Percentiles rank a stretch among this genome's conserved stretches.
Conservation (phyloP, 2,888 invertebrate species). For the Odontothrips loti region DNA sequence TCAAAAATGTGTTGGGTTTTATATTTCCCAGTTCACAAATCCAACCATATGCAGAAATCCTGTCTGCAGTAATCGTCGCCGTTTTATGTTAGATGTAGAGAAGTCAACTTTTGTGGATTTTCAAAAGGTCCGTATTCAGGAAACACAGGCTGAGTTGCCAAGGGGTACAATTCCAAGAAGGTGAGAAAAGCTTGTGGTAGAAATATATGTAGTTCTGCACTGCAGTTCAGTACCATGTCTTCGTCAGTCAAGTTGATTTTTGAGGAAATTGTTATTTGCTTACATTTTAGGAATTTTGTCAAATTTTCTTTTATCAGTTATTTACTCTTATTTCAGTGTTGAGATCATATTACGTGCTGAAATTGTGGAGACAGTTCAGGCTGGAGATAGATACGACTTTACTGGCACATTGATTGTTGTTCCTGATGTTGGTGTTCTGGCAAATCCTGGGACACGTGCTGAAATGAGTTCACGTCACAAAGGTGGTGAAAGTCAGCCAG, state of each 20-base stretch:
- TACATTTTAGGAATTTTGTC: neutral
- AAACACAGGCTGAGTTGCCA: constrained; percentile 94
- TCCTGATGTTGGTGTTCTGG: constrained; percentile 86
- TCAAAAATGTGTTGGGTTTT: neutral
- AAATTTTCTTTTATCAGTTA: neutral
- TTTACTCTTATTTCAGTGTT: constrained; percentile 51
- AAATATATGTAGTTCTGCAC: too few species aligned
- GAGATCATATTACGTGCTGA: constrained; percentile 94
- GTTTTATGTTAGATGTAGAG: constrained; percentile 88
- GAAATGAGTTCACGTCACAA: constrained; percentile 74
- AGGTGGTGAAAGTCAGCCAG: constrained; percentile 67
- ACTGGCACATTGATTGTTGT: constrained; percentile 95
- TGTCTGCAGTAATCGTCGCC: constrained; percentile 84
- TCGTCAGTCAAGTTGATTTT: too few species aligned
- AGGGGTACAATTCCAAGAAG: constrained; percentile 95
- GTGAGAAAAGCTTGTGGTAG: constrained; percentile 43
- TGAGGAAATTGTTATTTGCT: neutral
- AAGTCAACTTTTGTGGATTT: constrained; percentile 96
- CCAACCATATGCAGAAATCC: constrained; percentile 96
- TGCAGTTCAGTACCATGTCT: too few species aligned
- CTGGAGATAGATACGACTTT: constrained; percentile 81
- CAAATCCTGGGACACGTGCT: constrained; percentile 79
- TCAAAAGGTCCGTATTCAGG: constrained; percentile 96
- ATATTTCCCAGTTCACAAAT: constrained; percentile 68
- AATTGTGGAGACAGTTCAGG: constrained; percentile 92